A percentile compares a stretch with the other conserved stretches of the same genome.
Evolutionary conservation across 2,888 invertebrate genomes (phyloP).

Genomic region (Polyommatus iphigenia): DNA sequence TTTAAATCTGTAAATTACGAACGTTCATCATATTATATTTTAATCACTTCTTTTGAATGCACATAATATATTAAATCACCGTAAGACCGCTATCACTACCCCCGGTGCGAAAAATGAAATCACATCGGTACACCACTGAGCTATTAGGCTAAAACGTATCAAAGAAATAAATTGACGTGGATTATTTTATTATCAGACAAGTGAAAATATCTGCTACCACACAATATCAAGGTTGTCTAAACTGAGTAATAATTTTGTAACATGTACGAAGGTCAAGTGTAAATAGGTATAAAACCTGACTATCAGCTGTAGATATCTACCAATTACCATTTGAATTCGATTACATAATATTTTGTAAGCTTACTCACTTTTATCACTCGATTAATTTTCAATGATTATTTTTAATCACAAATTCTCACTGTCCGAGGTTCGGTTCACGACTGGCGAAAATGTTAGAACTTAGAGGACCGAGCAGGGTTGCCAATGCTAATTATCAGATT

Average conservation of each 20-base stretch:
- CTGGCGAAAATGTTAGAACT: neutral
- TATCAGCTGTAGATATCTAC: neutral
- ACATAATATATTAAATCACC: too few species aligned
- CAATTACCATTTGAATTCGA: neutral
- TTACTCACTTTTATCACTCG: neutral
- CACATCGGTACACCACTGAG: neutral
- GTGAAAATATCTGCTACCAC: neutral
- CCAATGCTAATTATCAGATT: too few species aligned
- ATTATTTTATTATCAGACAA: neutral
- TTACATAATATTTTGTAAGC: neutral
- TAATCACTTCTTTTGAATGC: too few species aligned
- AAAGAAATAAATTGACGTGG: neutral
- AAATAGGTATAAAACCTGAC: neutral
- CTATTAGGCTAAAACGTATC: neutral
- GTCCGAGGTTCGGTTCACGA: neutral
- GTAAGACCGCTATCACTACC: neutral
- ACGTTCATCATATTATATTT: too few species aligned
- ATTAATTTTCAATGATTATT: constrained; percentile 3
- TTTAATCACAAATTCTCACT: constrained; percentile 1
- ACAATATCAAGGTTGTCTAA: constrained; percentile 22
- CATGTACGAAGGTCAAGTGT: neutral
- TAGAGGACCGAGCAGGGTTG: too few species aligned
- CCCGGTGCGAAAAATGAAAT: neutral
- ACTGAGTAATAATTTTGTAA: neutral
- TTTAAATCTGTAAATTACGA: neutral